Evolutionary conservation across 2,888 invertebrate genomes (phyloP).

Genomic region (Ephialtes manifestator): DNA sequence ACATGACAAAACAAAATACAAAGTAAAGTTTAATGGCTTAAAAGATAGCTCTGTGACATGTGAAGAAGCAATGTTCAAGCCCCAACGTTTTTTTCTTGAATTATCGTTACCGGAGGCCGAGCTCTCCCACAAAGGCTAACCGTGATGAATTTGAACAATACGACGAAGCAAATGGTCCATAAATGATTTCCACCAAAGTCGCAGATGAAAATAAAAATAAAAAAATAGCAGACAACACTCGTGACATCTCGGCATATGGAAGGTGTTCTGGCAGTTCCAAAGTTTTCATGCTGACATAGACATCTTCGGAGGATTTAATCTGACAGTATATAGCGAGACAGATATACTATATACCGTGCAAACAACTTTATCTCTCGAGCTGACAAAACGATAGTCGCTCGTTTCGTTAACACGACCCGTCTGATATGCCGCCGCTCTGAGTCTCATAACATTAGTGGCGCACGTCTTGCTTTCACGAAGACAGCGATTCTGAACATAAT

Average conservation of each 20-base stretch:
- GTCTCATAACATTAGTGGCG: conserved; percentile 4
- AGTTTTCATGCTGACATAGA: conserved; percentile 15
- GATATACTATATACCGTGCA: conserved; percentile 11
- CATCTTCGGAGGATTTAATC: conserved; percentile 8
- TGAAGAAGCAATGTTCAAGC: no score
- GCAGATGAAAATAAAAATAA: conserved; percentile 21
- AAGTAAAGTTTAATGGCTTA: no score
- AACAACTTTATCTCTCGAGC: conserved; percentile 37
- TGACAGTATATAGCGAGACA: not conserved
- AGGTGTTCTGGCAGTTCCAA: not conserved
- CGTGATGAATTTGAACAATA: not conserved
- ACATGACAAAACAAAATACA: no score
- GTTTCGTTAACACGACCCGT: conserved; percentile 37
- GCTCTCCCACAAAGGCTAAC: not conserved
- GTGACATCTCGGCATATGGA: not conserved
- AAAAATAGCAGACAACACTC: conserved; percentile 3
- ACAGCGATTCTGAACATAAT: not conserved
- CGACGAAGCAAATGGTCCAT: not conserved
- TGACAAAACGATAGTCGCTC: conserved; percentile 30
- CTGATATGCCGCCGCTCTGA: conserved; percentile 21
- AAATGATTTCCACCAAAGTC: not conserved
- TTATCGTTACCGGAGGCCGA: no score
- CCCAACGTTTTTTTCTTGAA: no score
- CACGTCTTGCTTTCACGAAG: conserved; percentile 19
- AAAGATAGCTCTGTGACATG: no score